Evolutionary conservation across 30 jellyfish, hydroid and myxozoan genomes (phyloP), one percentile per base, ranked within the genome.

Genomic region (Pseudorhiza aurosa): DNA sequence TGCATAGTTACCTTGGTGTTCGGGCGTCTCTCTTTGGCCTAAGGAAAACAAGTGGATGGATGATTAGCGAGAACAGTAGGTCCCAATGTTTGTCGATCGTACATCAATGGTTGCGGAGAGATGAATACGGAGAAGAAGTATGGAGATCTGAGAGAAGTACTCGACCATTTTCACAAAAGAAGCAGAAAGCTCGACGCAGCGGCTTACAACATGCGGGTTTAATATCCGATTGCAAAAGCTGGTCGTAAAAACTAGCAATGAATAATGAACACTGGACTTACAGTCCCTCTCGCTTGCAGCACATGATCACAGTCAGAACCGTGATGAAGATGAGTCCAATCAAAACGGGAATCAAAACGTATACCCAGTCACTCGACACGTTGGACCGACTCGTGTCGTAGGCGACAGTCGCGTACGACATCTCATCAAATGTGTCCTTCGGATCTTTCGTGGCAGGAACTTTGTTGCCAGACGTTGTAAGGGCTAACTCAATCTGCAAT

Each of bases 211-310:
- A n/a, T n/a, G n/a, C n/a, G n/a, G n/a, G n/a, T n/a, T n/a, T n/a
- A n/a, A n/a, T n/a, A n/a, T n/a, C n/a, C n/a, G n/a, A n/a, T n/a
- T n/a, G n/a, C n/a, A n/a, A n/a, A n/a, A n/a, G n/a, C n/a, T n/a
- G n/a, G n/a, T n/a, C n/a, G n/a, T n/a, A n/a, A n/a, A n/a, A n/a
- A n/a, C n/a, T n/a, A n/a, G n/a, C n/a, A n/a, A n/a, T n/a, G n/a
- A n/a, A n/a, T n/a, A n/a, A n/a, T n/a, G n/a, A n/a, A n/a, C n/a
- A n/a, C n/a, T n/a, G 9, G 25, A 65, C 94, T 84, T 72, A 84
- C 95, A 51, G 22, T 59, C 95, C 95, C 35, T 84, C 84, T 32
- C 95, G 82, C 17, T 84, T 84, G 88, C 95, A 84, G 78, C 88
- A 84, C 95, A 84, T 58, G 76, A 84, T 51, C 21, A 39, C 42